These are phyloP conservation scores for Siniperca knerii DNA, from an alignment of 2,113 vertebrate species.

Conservation along the genomic window DNA sequence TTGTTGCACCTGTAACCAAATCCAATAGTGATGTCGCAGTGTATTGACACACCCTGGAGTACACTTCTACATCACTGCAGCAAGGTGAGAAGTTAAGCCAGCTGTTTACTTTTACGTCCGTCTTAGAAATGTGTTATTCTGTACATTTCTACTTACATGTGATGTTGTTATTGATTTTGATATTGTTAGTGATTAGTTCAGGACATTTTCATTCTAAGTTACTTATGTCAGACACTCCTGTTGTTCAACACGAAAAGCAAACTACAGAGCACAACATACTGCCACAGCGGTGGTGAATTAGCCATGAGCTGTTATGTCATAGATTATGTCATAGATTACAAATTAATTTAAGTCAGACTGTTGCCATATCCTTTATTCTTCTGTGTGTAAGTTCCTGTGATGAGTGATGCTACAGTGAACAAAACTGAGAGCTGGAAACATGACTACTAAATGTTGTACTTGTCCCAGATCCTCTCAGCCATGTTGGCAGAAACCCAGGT, in stretches of 20 bases:
- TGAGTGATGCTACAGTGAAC: constrained; percentile 26
- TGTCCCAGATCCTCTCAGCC: constrained; percentile 33
- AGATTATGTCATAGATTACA: not conserved
- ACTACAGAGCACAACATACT: not conserved
- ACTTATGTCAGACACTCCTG: not conserved
- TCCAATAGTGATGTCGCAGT: not conserved
- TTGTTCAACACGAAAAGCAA: constrained; percentile 5
- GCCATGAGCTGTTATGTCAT: not conserved
- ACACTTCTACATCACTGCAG: too few relatives aligned
- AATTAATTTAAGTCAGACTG: not conserved
- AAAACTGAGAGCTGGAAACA: constrained; percentile 25
- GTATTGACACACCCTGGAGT: not conserved
- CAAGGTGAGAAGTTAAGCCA: too few relatives aligned
- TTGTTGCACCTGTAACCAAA: too few relatives aligned
- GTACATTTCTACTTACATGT: not conserved
- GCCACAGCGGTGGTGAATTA: not conserved
- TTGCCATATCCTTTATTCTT: not conserved
- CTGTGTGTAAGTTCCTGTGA: constrained; percentile 4
- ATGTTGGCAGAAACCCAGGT: constrained; percentile 35
- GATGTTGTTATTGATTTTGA: not conserved
- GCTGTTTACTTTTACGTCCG: too few relatives aligned
- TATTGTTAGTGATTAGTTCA: not conserved
- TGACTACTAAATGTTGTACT: constrained; percentile 36
- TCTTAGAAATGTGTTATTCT: not conserved
- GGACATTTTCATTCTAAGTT: not conserved